Evolutionary conservation across 2,888 invertebrate genomes (phyloP).

Genomic region (Arctia plantaginis): DNA sequence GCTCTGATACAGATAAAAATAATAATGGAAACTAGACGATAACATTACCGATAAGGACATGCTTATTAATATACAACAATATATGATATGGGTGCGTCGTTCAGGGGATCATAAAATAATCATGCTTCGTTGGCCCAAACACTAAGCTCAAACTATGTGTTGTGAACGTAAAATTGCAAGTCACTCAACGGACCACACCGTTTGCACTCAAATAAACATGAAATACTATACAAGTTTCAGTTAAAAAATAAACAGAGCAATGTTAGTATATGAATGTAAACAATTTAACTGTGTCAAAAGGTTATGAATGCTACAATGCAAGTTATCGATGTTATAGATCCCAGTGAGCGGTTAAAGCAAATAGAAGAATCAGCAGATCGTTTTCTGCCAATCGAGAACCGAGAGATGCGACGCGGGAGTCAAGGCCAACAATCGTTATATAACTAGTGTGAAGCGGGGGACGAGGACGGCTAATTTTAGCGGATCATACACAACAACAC

Average conservation of each 20-base stretch:
- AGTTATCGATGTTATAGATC: constrained; percentile 42
- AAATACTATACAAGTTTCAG: constrained; percentile 27
- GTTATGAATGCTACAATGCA: constrained; percentile 37
- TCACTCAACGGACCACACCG: constrained; percentile 43
- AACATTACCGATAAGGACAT: constrained; percentile 19
- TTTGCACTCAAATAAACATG: constrained; percentile 12
- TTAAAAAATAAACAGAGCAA: constrained; percentile 21
- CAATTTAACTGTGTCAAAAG: constrained; percentile 23
- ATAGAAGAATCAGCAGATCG: constrained; percentile 56
- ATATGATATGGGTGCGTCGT: constrained; percentile 23
- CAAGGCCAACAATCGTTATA: constrained; percentile 83
- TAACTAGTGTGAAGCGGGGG: constrained; percentile 75
- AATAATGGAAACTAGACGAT: constrained; percentile 19
- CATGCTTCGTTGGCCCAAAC: constrained; percentile 46
- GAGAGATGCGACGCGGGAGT: constrained; percentile 81
- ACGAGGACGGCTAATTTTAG: constrained; percentile 80
- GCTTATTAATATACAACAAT: constrained; percentile 16
- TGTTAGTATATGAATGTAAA: constrained; percentile 20
- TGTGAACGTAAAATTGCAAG: constrained; percentile 55
- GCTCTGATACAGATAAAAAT: constrained; percentile 15
- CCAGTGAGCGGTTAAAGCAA: constrained; percentile 33
- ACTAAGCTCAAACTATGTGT: constrained; percentile 41
- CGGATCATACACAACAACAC: constrained; percentile 77
- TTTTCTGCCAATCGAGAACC: constrained; percentile 65
- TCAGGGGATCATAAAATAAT: constrained; percentile 47